phyloP scores from a whole-genome alignment of 2,113 vertebrate genomes.

The cat (Felis catus) region DNA sequence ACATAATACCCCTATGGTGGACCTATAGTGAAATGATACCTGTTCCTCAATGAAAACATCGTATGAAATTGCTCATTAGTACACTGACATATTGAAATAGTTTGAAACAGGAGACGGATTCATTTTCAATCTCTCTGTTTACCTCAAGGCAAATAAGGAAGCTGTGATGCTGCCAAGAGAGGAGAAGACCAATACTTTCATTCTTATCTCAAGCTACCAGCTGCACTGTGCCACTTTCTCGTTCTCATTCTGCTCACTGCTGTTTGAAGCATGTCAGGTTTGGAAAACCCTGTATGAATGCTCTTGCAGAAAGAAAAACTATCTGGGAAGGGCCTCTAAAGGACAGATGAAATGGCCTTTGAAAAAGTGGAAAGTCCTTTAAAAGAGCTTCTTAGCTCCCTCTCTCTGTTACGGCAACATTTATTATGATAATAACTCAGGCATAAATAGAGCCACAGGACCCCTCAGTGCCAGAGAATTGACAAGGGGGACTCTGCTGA shows the following conservation, averaged over 20 bases:
- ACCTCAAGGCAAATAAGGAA: slow-evolving; percentile 59
- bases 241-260: neutral
- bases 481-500: neutral
- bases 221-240: neutral
- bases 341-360: slow-evolving; percentile 49
- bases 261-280: slow-evolving; percentile 42
- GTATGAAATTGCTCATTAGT: slow-evolving; percentile 57
- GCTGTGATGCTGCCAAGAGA: slow-evolving; percentile 17
- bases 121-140: slow-evolving; percentile 65
- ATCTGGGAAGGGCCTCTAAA: slow-evolving; percentile 45
- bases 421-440: slow-evolving; percentile 8
- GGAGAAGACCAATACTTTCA: neutral
- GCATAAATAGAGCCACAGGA: neutral
- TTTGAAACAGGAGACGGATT: slow-evolving; percentile 64
- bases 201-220: slow-evolving; percentile 66
- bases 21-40: neutral
- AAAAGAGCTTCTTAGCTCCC: neutral
- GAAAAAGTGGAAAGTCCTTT: slow-evolving; percentile 42
- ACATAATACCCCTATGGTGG: slow-evolving; percentile 23
- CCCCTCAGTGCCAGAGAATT: neutral
- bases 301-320: slow-evolving; percentile 56
- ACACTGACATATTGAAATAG: slow-evolving; percentile 37
- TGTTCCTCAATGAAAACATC: slow-evolving; percentile 50
- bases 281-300: slow-evolving; percentile 37
- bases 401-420: slow-evolving; percentile 7